A percentile compares a stretch with the other conserved stretches of the same genome.
Evolutionary conservation across 1,140 invertebrate species (phyloP).

Genomic region (Sycophaga agraensis): DNA sequence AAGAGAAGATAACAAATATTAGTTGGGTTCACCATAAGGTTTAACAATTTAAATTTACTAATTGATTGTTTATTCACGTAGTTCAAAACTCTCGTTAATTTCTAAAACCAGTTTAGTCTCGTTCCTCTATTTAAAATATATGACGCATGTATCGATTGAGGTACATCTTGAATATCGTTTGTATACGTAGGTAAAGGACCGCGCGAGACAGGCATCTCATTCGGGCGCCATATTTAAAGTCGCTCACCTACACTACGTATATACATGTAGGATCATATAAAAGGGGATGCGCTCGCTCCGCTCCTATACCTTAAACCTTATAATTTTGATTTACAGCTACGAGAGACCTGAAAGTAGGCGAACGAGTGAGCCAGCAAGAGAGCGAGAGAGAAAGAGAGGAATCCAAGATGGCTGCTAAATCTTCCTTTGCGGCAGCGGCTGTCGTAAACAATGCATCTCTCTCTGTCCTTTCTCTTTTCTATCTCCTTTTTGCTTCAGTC

Average conservation of each 20-base stretch:
- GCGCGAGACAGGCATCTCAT: neutral
- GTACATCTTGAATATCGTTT: neutral
- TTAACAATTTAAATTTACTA: too few species aligned
- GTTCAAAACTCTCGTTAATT: too few species aligned
- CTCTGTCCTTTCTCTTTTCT: slow-evolving; percentile 30
- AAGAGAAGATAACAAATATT: too few species aligned
- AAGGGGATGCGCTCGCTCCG: slow-evolving; percentile 19
- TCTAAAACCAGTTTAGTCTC: too few species aligned
- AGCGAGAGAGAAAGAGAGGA: slow-evolving; percentile 30
- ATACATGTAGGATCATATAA: neutral
- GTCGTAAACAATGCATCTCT: slow-evolving; percentile 45
- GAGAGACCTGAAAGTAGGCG: neutral
- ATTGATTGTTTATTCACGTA: too few species aligned
- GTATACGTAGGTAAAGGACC: too few species aligned
- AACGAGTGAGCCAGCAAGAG: neutral
- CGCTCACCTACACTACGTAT: neutral
- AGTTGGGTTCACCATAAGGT: too few species aligned
- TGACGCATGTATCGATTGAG: neutral
- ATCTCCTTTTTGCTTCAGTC: slow-evolving; percentile 22
- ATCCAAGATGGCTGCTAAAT: slow-evolving; percentile 45
- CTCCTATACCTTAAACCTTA: slow-evolving; percentile 46
- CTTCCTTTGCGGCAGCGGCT: slow-evolving; percentile 17
- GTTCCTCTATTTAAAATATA: neutral
- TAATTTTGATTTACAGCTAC: slow-evolving; percentile 47
- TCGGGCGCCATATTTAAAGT: slow-evolving; percentile 9